These are phyloP conservation scores for Brevimyrus niger DNA, from an alignment of 2,113 vertebrate species.

Conservation along the genomic window DNA sequence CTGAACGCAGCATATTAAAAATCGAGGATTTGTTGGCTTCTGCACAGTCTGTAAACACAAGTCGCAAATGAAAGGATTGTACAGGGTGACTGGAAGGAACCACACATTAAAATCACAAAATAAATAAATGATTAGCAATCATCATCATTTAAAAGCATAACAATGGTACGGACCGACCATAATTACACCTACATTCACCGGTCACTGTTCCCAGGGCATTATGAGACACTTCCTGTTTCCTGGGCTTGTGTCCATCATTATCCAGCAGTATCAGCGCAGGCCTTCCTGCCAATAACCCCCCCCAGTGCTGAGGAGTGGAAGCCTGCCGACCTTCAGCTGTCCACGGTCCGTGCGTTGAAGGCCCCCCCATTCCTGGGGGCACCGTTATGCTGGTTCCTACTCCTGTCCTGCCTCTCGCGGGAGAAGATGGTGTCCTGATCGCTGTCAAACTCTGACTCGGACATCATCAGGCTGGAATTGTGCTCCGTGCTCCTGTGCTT, in stretches of 20 bases:
- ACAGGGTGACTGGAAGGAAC: neutral
- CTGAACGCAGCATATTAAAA: neutral
- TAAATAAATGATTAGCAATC: neutral
- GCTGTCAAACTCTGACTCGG: conserved; percentile 83
- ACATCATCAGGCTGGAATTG: conserved; percentile 88
- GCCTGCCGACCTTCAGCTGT: conserved; percentile 44
- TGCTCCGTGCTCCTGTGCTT: conserved; percentile 87
- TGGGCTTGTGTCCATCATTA: conserved; percentile 3
- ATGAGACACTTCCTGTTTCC: conserved; percentile 13
- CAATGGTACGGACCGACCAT: conserved; percentile 8
- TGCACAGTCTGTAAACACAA: neutral
- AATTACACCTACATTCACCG: conserved; percentile 32
- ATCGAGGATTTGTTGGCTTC: neutral
- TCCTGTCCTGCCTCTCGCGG: conserved; percentile 60
- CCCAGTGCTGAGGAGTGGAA: neutral
- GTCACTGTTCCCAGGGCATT: conserved; percentile 16
- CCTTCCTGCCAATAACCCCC: neutral
- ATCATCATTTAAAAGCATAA: neutral
- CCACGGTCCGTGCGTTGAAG: conserved; percentile 62
- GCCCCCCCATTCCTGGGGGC: conserved; percentile 61
- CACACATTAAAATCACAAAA: neutral
- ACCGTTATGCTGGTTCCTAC: conserved; percentile 52
- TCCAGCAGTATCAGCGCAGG: neutral
- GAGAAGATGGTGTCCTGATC: conserved; percentile 84
- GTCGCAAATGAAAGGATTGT: neutral